Base-by-base conservation (phyloP, 2,797 vertebrate species). In the Myotis planiceps region DNA sequence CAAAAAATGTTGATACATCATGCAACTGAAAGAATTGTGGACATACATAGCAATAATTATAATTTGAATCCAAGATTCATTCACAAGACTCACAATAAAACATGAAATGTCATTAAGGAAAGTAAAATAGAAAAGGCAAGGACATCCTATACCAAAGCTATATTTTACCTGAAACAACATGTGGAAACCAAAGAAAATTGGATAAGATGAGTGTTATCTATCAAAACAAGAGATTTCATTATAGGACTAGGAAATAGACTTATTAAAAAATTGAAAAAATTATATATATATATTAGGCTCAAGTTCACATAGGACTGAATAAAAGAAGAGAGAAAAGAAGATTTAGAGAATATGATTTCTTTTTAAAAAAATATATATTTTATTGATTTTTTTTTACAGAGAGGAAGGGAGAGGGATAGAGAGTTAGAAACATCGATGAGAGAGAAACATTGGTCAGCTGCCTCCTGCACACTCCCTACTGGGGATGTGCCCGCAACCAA, bases 21-120 rank as follows among this genome's bases (percentile, higher is more conserved):
- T 19, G 39, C 3, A 83, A 18, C 37, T 23, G 18, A 90, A 80
- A 81, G 65, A 88, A 60, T 71, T 92, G 32, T 90, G 47, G 32
- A 37, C 9, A 45, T 80, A 55, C 15, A 79, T 65, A 66, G 75
- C 4, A 82, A 29, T 87, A 29, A 58, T 47, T 71, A 0, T 85
- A 58, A 60, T 81, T 71, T 51, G 23, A 39, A 76, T 9, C 10
- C 12, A 55, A 37, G 25, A 92, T 49, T 88, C n/a, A 95, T 49
- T 79, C 27, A 88, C 32, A 68, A 51, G 47, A 93, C 42, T 86
- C 14, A 75, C 9, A 82, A 72, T 42, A 79, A 81, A 92, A 76
- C 16, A 34, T 94, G 27, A 85, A 69, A 72, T 93, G 37, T 89
- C 55, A 89, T 65, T 95, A 66, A 95, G 18, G 19, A 94, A 91